A percentile compares a stretch with the other conserved stretches of the same genome.
phyloP scores from a whole-genome alignment of 2,888 invertebrate species.

The Pomacea canaliculata region DNA sequence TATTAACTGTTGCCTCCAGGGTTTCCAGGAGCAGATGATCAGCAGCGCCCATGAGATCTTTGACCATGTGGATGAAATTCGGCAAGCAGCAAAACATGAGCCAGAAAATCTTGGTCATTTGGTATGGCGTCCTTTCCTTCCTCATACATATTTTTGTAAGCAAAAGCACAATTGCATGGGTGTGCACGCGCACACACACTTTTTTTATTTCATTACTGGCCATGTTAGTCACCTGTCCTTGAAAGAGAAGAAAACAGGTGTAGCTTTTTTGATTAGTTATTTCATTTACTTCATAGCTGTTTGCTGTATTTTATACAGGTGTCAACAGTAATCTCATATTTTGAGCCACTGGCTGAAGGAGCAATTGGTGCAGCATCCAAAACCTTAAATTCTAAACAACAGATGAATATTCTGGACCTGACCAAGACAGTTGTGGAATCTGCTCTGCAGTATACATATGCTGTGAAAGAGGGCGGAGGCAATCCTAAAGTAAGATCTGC shows the following conservation, averaged over 20 bases:
- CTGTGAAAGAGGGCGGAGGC: conserved; percentile 90
- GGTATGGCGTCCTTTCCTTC: conserved; percentile 70
- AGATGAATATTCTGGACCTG: conserved; percentile 89
- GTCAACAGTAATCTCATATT: conserved; percentile 71
- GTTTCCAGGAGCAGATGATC: conserved; percentile 73
- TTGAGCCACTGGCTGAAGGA: conserved; percentile 87
- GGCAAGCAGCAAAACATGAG: conserved; percentile 87
- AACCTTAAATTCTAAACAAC: conserved; percentile 88
- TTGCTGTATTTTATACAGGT: conserved; percentile 44
- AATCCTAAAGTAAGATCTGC: conserved; percentile 82
- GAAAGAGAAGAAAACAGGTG: no score
- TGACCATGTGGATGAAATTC: conserved; percentile 87
- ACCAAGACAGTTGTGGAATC: conserved; percentile 95
- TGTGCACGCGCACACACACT: no score
- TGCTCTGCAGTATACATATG: conserved; percentile 85
- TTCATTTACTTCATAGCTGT: no score
- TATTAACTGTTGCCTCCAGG: conserved; percentile 58
- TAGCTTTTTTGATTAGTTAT: no score
- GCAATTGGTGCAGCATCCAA: conserved; percentile 84
- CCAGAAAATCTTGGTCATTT: conserved; percentile 94
- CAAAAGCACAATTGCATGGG: no score
- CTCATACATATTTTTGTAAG: no score
- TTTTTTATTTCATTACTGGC: no score
- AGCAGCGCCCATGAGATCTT: conserved; percentile 82
- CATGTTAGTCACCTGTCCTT: no score